Conservation (phyloP, 2,888 invertebrate species). For the Tetropium fuscum region DNA sequence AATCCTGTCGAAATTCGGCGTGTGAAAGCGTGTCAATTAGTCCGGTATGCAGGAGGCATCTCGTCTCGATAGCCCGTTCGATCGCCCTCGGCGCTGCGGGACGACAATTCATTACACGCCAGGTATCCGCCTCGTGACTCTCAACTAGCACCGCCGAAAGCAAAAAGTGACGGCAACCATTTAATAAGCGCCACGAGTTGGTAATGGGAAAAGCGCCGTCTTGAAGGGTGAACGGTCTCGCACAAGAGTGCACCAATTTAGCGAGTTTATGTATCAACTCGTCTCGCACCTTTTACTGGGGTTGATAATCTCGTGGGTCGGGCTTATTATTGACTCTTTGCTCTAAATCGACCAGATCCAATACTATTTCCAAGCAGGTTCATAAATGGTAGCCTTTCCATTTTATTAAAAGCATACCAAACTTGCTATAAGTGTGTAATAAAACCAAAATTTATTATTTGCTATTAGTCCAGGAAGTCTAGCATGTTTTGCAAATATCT, state of each 20-base stretch:
- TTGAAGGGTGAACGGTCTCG: constrained; percentile 48
- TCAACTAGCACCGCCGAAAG: constrained; percentile 46
- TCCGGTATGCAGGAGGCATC: constrained; percentile 48
- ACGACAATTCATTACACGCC: constrained; percentile 44
- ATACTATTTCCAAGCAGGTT: too few species aligned
- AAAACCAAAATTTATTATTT: too few species aligned
- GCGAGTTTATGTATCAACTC: background rate
- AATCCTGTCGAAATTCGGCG: too few species aligned
- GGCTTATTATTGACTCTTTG: too few species aligned
- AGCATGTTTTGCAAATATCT: too few species aligned
- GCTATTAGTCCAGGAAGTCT: too few species aligned
- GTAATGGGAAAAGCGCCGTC: constrained; percentile 50
- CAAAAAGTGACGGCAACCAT: constrained; percentile 55
- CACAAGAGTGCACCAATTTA: background rate
- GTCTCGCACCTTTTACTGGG: background rate
- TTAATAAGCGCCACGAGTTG: constrained; percentile 52
- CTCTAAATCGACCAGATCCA: too few species aligned
- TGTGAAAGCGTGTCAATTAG: too few species aligned
- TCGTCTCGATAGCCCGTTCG: constrained; percentile 50
- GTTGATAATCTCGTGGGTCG: background rate
- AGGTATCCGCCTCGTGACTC: constrained; percentile 48
- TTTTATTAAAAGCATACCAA: too few species aligned
- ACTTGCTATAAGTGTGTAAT: too few species aligned
- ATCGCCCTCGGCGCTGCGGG: constrained; percentile 52
- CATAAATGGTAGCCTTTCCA: too few species aligned